These are phyloP conservation scores for Hylaeus volcanicus DNA, from an alignment of 1,140 invertebrate genomes.

Conservation along the genomic window DNA sequence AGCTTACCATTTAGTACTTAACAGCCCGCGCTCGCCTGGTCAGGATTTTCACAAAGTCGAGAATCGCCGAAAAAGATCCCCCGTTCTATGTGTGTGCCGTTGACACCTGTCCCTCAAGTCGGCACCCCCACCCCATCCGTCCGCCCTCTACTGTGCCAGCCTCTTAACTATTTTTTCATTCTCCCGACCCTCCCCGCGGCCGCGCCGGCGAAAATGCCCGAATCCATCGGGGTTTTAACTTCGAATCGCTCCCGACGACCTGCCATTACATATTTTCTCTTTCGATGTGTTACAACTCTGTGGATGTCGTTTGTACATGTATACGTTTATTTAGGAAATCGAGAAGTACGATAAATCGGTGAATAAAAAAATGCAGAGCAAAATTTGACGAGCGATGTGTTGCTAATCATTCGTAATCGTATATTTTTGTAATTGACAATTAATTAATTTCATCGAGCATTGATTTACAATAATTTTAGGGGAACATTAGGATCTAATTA, in stretches of 20 bases:
- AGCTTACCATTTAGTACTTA: slow-evolving; percentile 70
- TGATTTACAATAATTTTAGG: neutral
- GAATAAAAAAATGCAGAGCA: neutral
- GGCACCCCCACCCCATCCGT: slow-evolving; percentile 76
- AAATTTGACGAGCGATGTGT: slow-evolving; percentile 5
- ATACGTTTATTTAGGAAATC: neutral
- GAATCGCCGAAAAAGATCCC: slow-evolving; percentile 60
- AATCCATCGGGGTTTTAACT: slow-evolving; percentile 70
- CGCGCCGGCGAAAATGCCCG: slow-evolving; percentile 75
- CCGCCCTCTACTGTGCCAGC: slow-evolving; percentile 77
- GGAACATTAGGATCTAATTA: neutral
- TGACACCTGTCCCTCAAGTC: slow-evolving; percentile 79
- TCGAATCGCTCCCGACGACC: slow-evolving; percentile 62
- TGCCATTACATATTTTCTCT: slow-evolving; percentile 39
- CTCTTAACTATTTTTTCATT: slow-evolving; percentile 80
- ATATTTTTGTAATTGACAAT: slow-evolving; percentile 15
- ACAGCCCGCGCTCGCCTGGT: slow-evolving; percentile 36
- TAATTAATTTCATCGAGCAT: neutral
- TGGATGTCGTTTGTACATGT: neutral
- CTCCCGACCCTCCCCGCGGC: slow-evolving; percentile 59
- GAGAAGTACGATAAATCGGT: slow-evolving; percentile 4
- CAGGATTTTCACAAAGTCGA: slow-evolving; percentile 37
- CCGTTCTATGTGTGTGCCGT: slow-evolving; percentile 69
- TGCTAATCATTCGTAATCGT: neutral
- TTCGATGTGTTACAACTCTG: neutral